Evolutionary conservation across 2,797 vertebrate species (phyloP).

Genomic region (Ctenochaetus hawaiiensis): DNA sequence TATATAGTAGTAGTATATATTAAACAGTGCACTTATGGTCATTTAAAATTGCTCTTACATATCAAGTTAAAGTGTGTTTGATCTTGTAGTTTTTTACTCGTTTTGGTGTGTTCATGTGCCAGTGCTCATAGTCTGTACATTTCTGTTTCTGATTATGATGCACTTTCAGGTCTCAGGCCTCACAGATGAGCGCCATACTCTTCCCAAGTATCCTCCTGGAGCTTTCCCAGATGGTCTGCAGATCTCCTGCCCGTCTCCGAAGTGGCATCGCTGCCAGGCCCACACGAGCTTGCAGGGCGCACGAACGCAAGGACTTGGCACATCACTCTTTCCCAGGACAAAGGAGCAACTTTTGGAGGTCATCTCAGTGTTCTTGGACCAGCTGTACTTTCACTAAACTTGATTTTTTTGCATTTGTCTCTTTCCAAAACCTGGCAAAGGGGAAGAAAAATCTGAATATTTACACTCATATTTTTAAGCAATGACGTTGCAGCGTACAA

Average conservation of each 20-base stretch:
- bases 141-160: slow-evolving; percentile 61
- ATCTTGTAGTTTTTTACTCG: not conserved
- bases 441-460: not conserved
- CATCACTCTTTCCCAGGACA: slow-evolving; percentile 73
- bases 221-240: slow-evolving; percentile 87
- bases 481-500: slow-evolving; percentile 1
- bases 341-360: slow-evolving; percentile 85
- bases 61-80: not conserved
- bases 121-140: slow-evolving; percentile 16
- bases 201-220: slow-evolving; percentile 82
- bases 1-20: not conserved
- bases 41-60: not conserved
- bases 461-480: not conserved
- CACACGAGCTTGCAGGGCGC: slow-evolving; percentile 64
- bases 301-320: slow-evolving; percentile 83
- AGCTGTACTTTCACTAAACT: slow-evolving; percentile 51
- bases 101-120: not conserved
- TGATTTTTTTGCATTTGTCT: slow-evolving; percentile 19
- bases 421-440: slow-evolving; percentile 19
- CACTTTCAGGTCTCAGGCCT: slow-evolving; percentile 67
- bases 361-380: slow-evolving; percentile 72
- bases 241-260: slow-evolving; percentile 76
- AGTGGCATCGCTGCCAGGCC: slow-evolving; percentile 76
- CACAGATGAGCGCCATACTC: slow-evolving; percentile 65
- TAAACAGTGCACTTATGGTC: not conserved